Base-by-base conservation (phyloP, 2,888 invertebrate genomes). In the Patella depressa region DNA sequence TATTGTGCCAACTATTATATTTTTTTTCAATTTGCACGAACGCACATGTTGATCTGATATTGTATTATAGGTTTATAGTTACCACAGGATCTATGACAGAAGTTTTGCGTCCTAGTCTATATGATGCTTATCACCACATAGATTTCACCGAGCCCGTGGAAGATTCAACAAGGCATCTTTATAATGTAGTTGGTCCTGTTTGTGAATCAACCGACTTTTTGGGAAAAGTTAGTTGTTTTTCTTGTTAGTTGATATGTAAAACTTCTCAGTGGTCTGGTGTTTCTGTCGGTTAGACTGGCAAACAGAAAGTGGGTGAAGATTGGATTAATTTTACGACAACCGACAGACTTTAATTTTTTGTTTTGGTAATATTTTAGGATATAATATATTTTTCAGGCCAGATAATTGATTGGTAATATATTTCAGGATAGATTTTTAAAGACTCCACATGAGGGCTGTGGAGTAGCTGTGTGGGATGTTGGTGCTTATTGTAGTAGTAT, bases 201-300 rank as follows among this genome's bases (percentile, higher is more conserved):
- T 92, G 92, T 83, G 92, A 92, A 80, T 88, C 90, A 73, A 88
- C 88, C 3, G 92, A 92, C 80, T 91, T 92, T 79, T 82, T 92
- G 24, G 92, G 90, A 59, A 88, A 89, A 83, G 86, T 87, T 77
- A 74, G n/a, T 24, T 19, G 45, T 45, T 45, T 45, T 45, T 45
- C 45, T 45, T 45, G 9, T 45, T 45, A 45, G 1, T 45, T 45
- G 45, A 45, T 45, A 9, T 45, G 45, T 45, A 5, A 7, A 45
- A 45, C 7, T 9, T 45, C 9, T 45, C 34, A 45, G 34, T 45
- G 34, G 5, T 5, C 34, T 45, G 34, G 34, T 0, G 34, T 45
- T 45, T 5, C 45, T 45, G 5, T 7, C 45, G 5, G 45, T 45
- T 45, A 45, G 9, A 45, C 0, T 45, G 45, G 9, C 45, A 45